These are phyloP conservation scores for Drosophila nr. fundita DNA, from an alignment of 2,888 invertebrate genomes.

Conservation along the genomic window DNA sequence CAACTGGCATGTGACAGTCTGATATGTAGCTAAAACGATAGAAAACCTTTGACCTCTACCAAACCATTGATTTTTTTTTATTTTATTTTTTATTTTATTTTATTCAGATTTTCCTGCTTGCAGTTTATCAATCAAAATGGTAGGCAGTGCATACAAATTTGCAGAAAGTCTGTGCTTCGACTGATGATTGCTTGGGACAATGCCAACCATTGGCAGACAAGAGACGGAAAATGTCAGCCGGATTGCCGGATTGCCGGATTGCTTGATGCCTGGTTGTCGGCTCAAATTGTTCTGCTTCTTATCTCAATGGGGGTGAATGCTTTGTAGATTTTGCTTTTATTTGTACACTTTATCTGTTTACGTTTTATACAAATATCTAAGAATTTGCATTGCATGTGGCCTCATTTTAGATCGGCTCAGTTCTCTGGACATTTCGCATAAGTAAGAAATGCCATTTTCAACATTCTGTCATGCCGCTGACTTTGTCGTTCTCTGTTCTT, in stretches of 20 bases:
- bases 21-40: background rate
- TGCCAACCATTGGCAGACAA: slow-evolving; percentile 45
- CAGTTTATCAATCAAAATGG: slow-evolving; percentile 1
- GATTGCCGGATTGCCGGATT: slow-evolving; percentile 6
- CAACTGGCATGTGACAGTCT: background rate
- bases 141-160: slow-evolving; percentile 37
- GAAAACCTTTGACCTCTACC: background rate
- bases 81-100: slow-evolving; percentile 1
- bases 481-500: background rate
- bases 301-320: slow-evolving; percentile 41
- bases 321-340: slow-evolving; percentile 38
- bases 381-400: slow-evolving; percentile 37
- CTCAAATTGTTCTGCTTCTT: slow-evolving; percentile 59
- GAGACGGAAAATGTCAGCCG: background rate
- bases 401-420: slow-evolving; percentile 37
- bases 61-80: slow-evolving; percentile 4
- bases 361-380: background rate
- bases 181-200: slow-evolving; percentile 51
- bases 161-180: slow-evolving; percentile 5
- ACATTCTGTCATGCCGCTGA: slow-evolving; percentile 25
- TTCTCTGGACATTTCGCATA: slow-evolving; percentile 52
- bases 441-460: slow-evolving; percentile 57
- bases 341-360: slow-evolving; percentile 19
- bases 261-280: slow-evolving; percentile 6
- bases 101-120: background rate